Evolutionary conservation across 2,888 invertebrate species (phyloP), one percentile per base, ranked within the genome.

Genomic region (Notodonta ziczac): DNA sequence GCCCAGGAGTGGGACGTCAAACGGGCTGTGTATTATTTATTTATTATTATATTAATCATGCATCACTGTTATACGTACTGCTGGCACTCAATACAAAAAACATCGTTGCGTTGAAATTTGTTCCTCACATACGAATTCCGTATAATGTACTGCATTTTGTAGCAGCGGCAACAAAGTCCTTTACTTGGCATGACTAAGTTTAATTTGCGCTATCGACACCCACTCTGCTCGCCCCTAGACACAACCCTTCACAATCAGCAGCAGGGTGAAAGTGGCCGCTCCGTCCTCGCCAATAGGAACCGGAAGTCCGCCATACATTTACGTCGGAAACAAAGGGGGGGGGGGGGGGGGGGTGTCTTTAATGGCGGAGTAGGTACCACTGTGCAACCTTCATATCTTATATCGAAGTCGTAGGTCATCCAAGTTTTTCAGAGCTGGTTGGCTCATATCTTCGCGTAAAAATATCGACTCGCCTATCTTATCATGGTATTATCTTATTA

Each of bases 281-380:
- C 52, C 24, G 52, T 52, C 52, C 32, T 52, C 52, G 52, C 32
- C 52, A 52, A 52, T 52, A 32, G 52, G 13, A 51, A 51, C 51
- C 51, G 51, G 51, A 52, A 52, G 16, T 16, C 14, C 24, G 51
- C 51, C 52, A 52, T 52, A 52, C 24, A 32, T 52, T 24, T 32
- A 52, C 24, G 52, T 52, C 52, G 52, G 52, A 52, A 52, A 52
- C 52, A 52, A 52, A 52, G 32, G 5, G 52, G 50, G 52, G 13
- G 24, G 5, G 51, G 4, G 24, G 13, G 6, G 52, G 16, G 52
- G 12, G 51, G 5, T n/a, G 4, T 32, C 52, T 4, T 14, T 52
- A 52, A 52, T 35, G 51, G 52, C 32, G 32, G 13, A 24, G 13
- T 24, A 24, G 24, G 24, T 9, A 12, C 13, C 52, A 32, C 32